Conservation (phyloP, 2,797 vertebrate species). For the Danio kyathit region DNA sequence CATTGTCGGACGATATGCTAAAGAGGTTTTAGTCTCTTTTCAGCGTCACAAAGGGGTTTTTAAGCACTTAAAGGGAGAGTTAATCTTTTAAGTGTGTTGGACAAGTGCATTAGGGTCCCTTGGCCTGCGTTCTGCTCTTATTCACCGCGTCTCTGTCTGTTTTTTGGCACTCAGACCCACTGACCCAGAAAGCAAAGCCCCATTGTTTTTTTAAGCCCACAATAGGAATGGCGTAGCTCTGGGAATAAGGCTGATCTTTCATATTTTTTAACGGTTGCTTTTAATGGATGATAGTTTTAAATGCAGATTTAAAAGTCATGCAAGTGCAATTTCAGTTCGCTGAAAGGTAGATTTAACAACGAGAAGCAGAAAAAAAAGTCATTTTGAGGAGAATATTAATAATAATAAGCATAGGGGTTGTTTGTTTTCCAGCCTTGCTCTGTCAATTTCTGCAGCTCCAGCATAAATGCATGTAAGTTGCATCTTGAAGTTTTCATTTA, state of each 20-base stretch:
- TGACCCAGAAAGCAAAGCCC: constrained; percentile 56
- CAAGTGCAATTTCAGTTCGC: constrained; percentile 17
- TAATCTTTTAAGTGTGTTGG: constrained; percentile 68
- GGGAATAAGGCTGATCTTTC: constrained; percentile 23
- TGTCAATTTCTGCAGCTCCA: constrained; percentile 17
- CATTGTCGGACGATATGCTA: constrained; percentile 58
- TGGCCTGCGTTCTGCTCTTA: constrained; percentile 7
- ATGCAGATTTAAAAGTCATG: constrained; percentile 21
- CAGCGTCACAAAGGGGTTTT: constrained; percentile 60
- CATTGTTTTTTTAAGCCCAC: constrained; percentile 56
- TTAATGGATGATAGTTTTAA: constrained; percentile 33
- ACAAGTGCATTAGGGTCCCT: constrained; percentile 59
- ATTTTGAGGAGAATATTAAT: background rate
- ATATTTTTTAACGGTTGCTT: constrained; percentile 19
- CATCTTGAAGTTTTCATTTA: background rate
- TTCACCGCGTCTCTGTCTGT: constrained; percentile 21
- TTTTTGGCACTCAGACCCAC: constrained; percentile 46
- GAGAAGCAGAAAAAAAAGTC: background rate
- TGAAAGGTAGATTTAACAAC: constrained; percentile 3
- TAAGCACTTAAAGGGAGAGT: constrained; percentile 63
- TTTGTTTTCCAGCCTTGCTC: no score
- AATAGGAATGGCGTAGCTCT: background rate
- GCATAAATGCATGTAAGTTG: background rate
- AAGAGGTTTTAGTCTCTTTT: constrained; percentile 58
- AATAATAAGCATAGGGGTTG: background rate